A percentile compares a stretch with the other conserved stretches of the same genome.
Evolutionary conservation across 1,140 invertebrate genomes (phyloP).

Genomic region (Oppia nitens): DNA sequence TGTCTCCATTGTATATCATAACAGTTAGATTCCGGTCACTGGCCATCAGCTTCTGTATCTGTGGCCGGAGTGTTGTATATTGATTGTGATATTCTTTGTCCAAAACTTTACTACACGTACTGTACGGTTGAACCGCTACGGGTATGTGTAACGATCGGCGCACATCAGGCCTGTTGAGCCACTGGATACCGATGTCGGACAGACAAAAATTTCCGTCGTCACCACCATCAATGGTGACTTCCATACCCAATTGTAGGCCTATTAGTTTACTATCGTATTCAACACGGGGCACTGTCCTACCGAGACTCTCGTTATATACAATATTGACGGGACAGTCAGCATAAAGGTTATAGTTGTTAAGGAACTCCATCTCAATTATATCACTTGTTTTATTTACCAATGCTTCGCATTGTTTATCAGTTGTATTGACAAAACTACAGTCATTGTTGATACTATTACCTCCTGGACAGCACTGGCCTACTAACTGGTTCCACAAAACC

Average conservation of each 20-base stretch:
- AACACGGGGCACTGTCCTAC: background rate
- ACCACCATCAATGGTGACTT: background rate
- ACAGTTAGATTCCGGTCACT: conserved; percentile 26
- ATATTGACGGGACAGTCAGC: conserved; percentile 22
- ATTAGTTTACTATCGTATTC: background rate
- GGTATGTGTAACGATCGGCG: conserved; percentile 32
- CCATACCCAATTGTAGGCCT: background rate
- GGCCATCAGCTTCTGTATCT: conserved; percentile 22
- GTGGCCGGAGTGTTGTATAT: conserved; percentile 25
- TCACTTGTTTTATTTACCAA: background rate
- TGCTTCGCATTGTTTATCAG: background rate
- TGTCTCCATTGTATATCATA: conserved; percentile 39
- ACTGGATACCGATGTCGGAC: conserved; percentile 25
- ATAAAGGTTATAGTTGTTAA: conserved; percentile 32
- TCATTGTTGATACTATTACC: background rate
- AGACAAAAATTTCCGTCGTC: conserved; percentile 24
- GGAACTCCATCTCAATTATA: conserved; percentile 12
- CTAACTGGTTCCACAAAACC: background rate
- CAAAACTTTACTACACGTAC: conserved; percentile 18
- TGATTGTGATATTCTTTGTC: conserved; percentile 22
- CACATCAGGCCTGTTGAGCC: conserved; percentile 28
- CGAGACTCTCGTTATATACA: too few species aligned
- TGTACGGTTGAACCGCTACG: background rate
- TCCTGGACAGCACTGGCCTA: conserved; percentile 4
- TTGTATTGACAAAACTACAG: conserved; percentile 14